Conservation (phyloP, 2,113 vertebrate genomes). For the Mormyrus iriodes region DNA sequence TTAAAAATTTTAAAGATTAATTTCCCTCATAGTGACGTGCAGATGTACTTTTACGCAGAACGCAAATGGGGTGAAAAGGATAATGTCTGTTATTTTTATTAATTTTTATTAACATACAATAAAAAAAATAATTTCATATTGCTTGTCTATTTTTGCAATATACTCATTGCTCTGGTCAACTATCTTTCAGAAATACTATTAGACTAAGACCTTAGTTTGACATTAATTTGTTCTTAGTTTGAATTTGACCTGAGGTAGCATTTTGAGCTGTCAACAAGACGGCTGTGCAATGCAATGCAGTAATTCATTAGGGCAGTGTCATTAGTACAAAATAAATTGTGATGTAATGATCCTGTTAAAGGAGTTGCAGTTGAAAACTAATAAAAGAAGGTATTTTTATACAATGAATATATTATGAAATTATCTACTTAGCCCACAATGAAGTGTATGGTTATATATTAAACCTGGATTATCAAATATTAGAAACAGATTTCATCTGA, state of each 20-base stretch:
- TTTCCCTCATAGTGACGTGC: neutral
- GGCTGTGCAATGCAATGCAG: neutral
- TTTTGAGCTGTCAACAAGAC: neutral
- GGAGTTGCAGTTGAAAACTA: neutral
- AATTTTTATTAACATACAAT: neutral
- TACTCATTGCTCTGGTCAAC: neutral
- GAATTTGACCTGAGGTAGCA: neutral
- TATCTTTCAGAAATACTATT: neutral
- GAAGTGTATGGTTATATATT: neutral
- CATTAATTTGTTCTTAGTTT: neutral
- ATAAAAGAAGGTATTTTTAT: neutral
- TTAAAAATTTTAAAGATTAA: neutral
- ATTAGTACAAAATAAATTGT: neutral
- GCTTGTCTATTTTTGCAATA: neutral
- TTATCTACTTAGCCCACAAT: neutral
- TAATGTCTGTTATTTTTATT: neutral
- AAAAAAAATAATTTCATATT: neutral
- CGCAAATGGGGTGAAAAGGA: neutral
- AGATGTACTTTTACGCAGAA: neutral
- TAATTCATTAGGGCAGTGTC: neutral
- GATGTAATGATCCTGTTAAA: neutral
- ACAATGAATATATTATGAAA: neutral
- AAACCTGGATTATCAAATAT: neutral
- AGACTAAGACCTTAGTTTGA: neutral
- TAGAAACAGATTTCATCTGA: neutral